Conservation (phyloP, 35 echinoderm and acorn worm genomes). For the Acanthaster planci region DNA sequence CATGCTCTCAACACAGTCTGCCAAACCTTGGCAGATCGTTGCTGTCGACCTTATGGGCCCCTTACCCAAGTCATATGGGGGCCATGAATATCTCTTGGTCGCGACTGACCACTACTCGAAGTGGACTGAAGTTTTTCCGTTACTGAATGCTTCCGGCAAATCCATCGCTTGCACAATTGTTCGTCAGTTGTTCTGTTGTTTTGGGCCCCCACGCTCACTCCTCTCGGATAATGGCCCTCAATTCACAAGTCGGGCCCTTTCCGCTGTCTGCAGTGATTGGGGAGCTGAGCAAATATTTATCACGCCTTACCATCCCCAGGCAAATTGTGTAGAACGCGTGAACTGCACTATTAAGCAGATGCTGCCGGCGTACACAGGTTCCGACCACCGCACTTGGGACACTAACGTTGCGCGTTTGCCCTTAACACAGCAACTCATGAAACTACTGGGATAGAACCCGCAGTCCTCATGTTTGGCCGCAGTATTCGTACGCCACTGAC, state of each 20-base stretch:
- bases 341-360: neutral
- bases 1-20: neutral
- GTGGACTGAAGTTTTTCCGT: slow-evolving; percentile 8
- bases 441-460: no score
- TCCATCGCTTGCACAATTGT: neutral
- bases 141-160: slow-evolving; percentile 31
- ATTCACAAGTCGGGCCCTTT: neutral
- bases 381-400: neutral
- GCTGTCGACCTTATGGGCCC: slow-evolving; percentile 19
- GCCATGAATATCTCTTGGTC: neutral
- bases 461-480: no score
- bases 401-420: no score
- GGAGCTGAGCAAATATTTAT: slow-evolving; percentile 37
- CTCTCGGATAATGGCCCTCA: slow-evolving; percentile 54
- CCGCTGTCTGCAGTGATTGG: slow-evolving; percentile 33
- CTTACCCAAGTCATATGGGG: no score
- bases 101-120: neutral
- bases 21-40: neutral
- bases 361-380: neutral
- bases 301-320: slow-evolving; percentile 37
- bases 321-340: slow-evolving; percentile 48
- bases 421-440: no score
- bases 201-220: neutral
- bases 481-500: no score
- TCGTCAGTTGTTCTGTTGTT: slow-evolving; percentile 9